Percentiles rank a stretch among this genome's conserved stretches.
phyloP scores from a whole-genome alignment of 2,797 vertebrate genomes.

The Myiothlypis chrysogaster region DNA sequence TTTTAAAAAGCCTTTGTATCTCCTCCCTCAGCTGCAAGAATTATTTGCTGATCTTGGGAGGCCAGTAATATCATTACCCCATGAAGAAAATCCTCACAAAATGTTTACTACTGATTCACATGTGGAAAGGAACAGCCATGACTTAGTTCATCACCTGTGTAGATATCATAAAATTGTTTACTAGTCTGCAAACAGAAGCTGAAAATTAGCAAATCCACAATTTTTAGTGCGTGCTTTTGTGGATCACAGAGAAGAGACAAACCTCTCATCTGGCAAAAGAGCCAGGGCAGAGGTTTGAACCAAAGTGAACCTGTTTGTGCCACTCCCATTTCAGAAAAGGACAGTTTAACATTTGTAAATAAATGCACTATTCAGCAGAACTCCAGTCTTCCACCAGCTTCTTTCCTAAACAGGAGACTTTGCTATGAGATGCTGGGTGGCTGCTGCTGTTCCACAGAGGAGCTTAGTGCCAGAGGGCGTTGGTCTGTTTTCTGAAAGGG shows the following conservation, averaged over 20 bases:
- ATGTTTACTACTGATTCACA: neutral
- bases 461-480: conserved; percentile 1
- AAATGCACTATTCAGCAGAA: neutral
- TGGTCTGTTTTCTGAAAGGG: neutral
- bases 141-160: neutral
- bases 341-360: neutral
- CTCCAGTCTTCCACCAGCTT: neutral
- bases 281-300: neutral
- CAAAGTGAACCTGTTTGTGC: neutral
- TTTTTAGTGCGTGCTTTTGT: neutral
- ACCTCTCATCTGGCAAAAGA: neutral
- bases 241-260: neutral
- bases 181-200: neutral
- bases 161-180: neutral
- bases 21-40: neutral
- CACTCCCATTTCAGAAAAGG: neutral
- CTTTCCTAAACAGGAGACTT: neutral
- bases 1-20: neutral
- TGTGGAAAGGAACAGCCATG: neutral
- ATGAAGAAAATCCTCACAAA: neutral
- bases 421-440: neutral
- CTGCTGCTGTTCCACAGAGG: neutral
- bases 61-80: neutral
- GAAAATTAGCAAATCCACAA: neutral
- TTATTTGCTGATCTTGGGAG: neutral